Evolutionary conservation across 2,888 invertebrate species (phyloP), one percentile per base, ranked within the genome.

Genomic region (Drosophila kambysellisi): DNA sequence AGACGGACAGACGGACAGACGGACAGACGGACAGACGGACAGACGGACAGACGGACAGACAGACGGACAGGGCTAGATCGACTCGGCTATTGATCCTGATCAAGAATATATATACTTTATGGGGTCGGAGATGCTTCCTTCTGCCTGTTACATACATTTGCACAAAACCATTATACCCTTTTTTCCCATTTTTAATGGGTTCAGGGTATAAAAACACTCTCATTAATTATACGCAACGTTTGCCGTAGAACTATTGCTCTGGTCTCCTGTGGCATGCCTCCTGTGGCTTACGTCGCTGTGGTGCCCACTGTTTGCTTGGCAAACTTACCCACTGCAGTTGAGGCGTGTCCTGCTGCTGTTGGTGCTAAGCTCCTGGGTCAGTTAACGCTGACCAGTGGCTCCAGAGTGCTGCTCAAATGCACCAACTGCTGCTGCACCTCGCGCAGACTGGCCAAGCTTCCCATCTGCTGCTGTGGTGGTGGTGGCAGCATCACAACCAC

Each of bases 321-420:
- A 64, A 76, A 76, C 84, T 79, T 79, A 62, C 76, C 67, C 71
- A 69, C 57, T 72, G 73, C 62, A 56, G 79, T 52, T 67, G 74
- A 30, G 56, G 67, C 32, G 46, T 67, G 29, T 50, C 70, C 56
- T 43, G 51, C 35, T 46, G 61, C 9, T 35, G 59, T 32, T 67
- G 69, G 60, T 54, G 41, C 37, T 37, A 69, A 62, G 57, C 79
- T 81, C 88, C 83, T 85, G 82, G 92, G 91, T 92, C 92, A 92
- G 88, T 92, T 92, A 64, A 92, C 91, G 79, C 92, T 92, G 80
- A 92, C 92, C 89, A 92, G 79, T 53, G 91, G 92, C 79, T 92
- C 91, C 74, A 89, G 82, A 57, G 75, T 91, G 82, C 78, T 91
- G 79, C 78, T 79, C 61, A 87, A 77, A 81, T 82, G 78, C 69